A percentile compares a stretch with the other conserved stretches of the same genome.
Evolutionary conservation across 2,888 invertebrate species (phyloP).

Genomic region (Alloplasta piceator): DNA sequence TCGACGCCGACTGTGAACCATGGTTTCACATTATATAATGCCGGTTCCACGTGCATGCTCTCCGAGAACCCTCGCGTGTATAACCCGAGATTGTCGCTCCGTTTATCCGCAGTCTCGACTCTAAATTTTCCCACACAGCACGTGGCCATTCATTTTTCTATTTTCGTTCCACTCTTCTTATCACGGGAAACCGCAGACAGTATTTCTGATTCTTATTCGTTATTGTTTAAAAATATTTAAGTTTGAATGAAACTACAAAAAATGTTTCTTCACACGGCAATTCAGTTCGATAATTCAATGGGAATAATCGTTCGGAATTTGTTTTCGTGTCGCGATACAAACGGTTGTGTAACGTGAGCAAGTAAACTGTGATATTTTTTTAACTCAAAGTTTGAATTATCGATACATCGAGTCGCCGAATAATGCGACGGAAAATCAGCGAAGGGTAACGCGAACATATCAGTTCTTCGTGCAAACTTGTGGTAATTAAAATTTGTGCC

Average conservation of each 20-base stretch:
- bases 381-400: no score
- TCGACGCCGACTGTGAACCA: conserved; percentile 17
- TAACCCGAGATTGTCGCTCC: conserved; percentile 19
- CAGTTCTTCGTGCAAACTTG: no score
- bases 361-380: background rate
- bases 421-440: no score
- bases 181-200: background rate
- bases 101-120: conserved; percentile 20
- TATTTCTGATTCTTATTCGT: no score
- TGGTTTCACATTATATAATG: background rate
- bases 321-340: background rate
- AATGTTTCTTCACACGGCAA: conserved; percentile 10
- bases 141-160: conserved; percentile 13
- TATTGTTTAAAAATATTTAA: no score
- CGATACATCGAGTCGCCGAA: no score
- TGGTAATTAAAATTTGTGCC: no score
- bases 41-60: background rate
- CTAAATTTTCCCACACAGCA: conserved; percentile 7
- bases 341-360: conserved; percentile 39
- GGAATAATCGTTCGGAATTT: conserved; percentile 3
- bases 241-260: background rate
- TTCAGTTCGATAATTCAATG: background rate
- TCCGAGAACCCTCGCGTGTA: background rate
- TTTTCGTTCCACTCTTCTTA: background rate
- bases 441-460: no score